Conservation (phyloP, 2,888 invertebrate genomes). For the Aethes cnicana region DNA sequence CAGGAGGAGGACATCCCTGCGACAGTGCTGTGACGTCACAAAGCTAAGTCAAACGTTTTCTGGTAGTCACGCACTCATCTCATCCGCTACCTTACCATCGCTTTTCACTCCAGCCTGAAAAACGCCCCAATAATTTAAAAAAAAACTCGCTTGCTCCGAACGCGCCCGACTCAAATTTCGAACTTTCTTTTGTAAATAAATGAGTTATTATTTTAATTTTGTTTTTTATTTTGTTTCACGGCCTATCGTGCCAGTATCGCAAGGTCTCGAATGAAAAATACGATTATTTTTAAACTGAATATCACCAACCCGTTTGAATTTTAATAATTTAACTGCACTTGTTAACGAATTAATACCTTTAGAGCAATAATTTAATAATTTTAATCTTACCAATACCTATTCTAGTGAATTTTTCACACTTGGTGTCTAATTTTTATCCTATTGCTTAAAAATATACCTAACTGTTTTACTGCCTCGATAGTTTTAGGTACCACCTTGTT, state of each 20-base stretch:
- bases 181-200: slow-evolving; percentile 59
- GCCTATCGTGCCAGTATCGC: slow-evolving; percentile 37
- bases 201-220: slow-evolving; percentile 43
- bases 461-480: slow-evolving; percentile 58
- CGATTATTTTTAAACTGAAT: slow-evolving; percentile 46
- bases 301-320: slow-evolving; percentile 62
- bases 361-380: slow-evolving; percentile 76
- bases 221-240: slow-evolving; percentile 43
- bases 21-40: slow-evolving; percentile 70
- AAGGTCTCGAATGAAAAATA: slow-evolving; percentile 37
- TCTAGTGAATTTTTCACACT: slow-evolving; percentile 57
- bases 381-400: slow-evolving; percentile 49
- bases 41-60: slow-evolving; percentile 78
- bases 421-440: slow-evolving; percentile 71
- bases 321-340: slow-evolving; percentile 53
- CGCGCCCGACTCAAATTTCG: slow-evolving; percentile 33
- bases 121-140: slow-evolving; percentile 46
- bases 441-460: slow-evolving; percentile 57
- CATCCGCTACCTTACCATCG: slow-evolving; percentile 77
- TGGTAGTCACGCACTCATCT: slow-evolving; percentile 68
- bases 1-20: slow-evolving; percentile 80
- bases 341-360: slow-evolving; percentile 65
- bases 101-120: slow-evolving; percentile 57
- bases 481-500: slow-evolving; percentile 39
- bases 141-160: slow-evolving; percentile 50